Evolutionary conservation across 2,113 vertebrate species (phyloP).

Genomic region (Salminus brasiliensis): DNA sequence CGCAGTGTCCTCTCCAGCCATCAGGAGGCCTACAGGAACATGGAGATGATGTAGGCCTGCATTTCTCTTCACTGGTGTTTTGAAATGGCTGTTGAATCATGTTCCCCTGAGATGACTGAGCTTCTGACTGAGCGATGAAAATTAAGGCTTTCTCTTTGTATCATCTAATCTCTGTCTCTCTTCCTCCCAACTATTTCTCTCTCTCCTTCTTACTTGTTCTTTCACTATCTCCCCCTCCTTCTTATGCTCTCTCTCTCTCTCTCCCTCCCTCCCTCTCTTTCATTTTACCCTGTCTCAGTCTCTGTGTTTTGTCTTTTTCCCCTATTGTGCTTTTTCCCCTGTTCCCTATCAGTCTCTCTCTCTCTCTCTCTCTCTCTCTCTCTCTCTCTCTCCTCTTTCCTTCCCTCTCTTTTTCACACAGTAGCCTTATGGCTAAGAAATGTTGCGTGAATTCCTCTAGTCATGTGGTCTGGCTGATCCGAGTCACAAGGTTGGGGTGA

Average conservation of each 20-base stretch:
- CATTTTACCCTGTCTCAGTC: too few relatives aligned
- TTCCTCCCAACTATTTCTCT: not conserved
- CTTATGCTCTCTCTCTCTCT: not conserved
- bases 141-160: not conserved
- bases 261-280: not conserved
- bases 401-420: not conserved
- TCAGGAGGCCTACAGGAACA: not conserved
- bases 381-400: too few relatives aligned
- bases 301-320: not conserved
- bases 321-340: too few relatives aligned
- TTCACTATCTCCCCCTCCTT: not conserved
- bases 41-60: too few relatives aligned
- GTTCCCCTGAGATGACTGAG: not conserved
- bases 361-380: not conserved
- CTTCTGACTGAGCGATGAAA: not conserved
- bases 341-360: not conserved
- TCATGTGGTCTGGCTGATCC: conserved; percentile 72
- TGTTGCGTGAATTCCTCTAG: conserved; percentile 67
- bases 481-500: conserved; percentile 65
- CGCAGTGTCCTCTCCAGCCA: not conserved
- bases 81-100: not conserved
- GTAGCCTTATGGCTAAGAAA: conserved; percentile 30
- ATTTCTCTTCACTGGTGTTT: not conserved
- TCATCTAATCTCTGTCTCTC: not conserved
- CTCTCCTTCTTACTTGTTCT: not conserved